These are phyloP conservation scores for Gastrophryne carolinensis DNA, from an alignment of 2,797 vertebrate species.

Conservation along the genomic window DNA sequence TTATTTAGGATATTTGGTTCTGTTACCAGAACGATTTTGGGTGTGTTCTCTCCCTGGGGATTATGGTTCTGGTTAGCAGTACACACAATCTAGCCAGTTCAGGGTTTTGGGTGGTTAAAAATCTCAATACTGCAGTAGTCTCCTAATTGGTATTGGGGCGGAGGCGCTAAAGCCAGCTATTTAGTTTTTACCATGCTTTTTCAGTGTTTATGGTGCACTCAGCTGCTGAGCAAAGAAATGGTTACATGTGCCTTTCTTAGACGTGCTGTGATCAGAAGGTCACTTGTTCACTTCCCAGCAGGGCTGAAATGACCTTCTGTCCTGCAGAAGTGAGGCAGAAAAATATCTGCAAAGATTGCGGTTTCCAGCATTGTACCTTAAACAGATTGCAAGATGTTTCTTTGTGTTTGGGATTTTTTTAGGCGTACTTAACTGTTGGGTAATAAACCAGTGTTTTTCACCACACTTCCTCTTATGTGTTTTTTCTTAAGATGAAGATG, in stretches of 20 bases:
- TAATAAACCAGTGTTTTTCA: no score
- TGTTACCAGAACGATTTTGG: no score
- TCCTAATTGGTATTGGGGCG: no score
- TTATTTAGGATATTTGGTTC: no score
- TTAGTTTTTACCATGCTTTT: neutral
- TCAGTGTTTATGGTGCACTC: neutral
- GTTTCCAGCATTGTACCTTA: slow-evolving; percentile 2
- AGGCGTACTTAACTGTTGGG: no score
- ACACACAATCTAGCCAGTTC: no score
- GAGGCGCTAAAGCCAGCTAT: neutral
- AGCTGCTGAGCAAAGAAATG: neutral
- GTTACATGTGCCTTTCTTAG: slow-evolving; percentile 28
- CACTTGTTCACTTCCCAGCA: slow-evolving; percentile 44
- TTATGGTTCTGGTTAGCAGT: no score
- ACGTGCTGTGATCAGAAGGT: slow-evolving; percentile 43
- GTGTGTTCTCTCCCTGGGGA: no score
- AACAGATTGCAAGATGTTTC: neutral
- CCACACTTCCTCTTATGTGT: no score
- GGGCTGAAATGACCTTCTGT: slow-evolving; percentile 41
- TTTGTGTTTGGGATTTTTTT: neutral
- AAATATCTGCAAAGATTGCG: slow-evolving; percentile 32
- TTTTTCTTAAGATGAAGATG: no score
- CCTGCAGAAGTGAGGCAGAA: slow-evolving; percentile 12
- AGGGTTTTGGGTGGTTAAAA: no score
- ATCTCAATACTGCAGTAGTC: no score